Conservation (phyloP, 2,797 vertebrate genomes). For the Cynopterus sphinx region DNA sequence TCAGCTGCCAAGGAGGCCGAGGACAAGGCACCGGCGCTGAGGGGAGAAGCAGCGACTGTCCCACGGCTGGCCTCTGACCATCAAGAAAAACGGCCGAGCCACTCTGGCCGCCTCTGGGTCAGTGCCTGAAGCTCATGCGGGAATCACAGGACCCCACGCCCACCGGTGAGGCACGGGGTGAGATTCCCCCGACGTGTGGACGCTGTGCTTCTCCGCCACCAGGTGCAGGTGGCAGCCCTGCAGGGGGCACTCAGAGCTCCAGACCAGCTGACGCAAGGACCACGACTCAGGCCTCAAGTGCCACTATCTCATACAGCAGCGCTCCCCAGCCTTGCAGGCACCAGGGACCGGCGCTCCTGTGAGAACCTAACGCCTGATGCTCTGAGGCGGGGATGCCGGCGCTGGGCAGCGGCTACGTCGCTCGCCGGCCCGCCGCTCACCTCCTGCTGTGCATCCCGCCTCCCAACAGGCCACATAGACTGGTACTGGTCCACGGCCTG, state of each 20-base stretch:
- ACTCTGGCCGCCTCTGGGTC: not conserved
- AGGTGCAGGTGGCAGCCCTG: not conserved
- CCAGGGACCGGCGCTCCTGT: no score
- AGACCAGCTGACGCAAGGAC: not conserved
- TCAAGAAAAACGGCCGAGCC: not conserved
- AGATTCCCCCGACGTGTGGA: not conserved
- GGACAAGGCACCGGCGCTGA: not conserved
- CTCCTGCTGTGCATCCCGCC: no score
- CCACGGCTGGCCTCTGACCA: not conserved
- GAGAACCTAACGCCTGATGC: no score
- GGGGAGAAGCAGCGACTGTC: not conserved
- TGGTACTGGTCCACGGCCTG: no score
- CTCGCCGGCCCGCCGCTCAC: no score
- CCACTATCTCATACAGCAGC: not conserved
- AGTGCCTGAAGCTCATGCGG: not conserved
- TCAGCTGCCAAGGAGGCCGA: not conserved
- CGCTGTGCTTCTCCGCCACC: not conserved
- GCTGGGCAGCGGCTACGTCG: no score
- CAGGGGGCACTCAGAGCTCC: not conserved
- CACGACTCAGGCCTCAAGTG: not conserved
- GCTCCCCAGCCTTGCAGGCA: no score
- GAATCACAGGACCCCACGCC: not conserved
- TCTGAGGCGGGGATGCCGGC: no score
- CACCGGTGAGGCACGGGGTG: accelerated
- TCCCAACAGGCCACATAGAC: no score